Percentiles rank a stretch among this genome's conserved stretches.
phyloP scores from a whole-genome alignment of 1,140 invertebrate genomes.

The Neodiprion lecontei region DNA sequence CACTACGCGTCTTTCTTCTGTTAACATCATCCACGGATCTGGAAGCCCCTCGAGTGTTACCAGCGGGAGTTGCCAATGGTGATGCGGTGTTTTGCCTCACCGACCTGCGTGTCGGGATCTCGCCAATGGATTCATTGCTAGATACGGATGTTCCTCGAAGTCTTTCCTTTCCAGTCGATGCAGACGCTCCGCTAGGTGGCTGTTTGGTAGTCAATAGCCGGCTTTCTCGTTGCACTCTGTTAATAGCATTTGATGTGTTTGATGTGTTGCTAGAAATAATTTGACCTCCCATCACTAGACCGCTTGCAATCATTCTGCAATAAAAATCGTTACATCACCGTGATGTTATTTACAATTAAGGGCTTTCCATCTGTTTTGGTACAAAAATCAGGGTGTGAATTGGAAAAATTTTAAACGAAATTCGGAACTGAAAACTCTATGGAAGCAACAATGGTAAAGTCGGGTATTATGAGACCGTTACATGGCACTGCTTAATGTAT shows the following conservation, averaged over 20 bases:
- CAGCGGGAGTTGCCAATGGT: slow-evolving; percentile 56
- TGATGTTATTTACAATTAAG: slow-evolving; percentile 27
- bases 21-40: slow-evolving; percentile 59
- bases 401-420: no score
- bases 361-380: slow-evolving; percentile 26
- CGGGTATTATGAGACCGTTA: no score
- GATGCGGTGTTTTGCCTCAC: slow-evolving; percentile 58
- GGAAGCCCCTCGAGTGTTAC: slow-evolving; percentile 59
- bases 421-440: no score
- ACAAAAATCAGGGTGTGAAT: slow-evolving; percentile 20
- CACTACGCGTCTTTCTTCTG: slow-evolving; percentile 60
- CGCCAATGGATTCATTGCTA: slow-evolving; percentile 51
- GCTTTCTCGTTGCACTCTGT: slow-evolving; percentile 56
- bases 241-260: slow-evolving; percentile 51
- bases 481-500: no score
- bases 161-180: slow-evolving; percentile 52
- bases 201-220: slow-evolving; percentile 57
- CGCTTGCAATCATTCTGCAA: slow-evolving; percentile 47
- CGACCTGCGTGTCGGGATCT: slow-evolving; percentile 56
- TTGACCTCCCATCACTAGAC: slow-evolving; percentile 47
- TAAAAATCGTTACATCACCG: slow-evolving; percentile 5
- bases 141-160: slow-evolving; percentile 55
- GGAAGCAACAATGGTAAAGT: no score
- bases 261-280: slow-evolving; percentile 50
- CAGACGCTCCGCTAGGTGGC: slow-evolving; percentile 33